These are phyloP conservation scores for Junonia oenone DNA, from an alignment of 2,888 invertebrate genomes.

Conservation along the genomic window DNA sequence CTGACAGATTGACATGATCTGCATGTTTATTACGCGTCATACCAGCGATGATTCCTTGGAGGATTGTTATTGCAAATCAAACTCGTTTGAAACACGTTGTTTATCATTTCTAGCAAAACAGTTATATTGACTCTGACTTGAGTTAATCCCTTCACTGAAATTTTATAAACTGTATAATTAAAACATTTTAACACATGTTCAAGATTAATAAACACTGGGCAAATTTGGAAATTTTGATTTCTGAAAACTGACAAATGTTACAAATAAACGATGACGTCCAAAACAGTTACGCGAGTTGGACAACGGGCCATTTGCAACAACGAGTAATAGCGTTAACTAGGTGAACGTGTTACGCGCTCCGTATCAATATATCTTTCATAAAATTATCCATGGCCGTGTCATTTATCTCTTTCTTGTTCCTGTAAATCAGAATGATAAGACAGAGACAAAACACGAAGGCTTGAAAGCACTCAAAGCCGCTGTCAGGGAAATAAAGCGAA, in stretches of 20 bases:
- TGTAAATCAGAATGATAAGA: slow-evolving; percentile 2
- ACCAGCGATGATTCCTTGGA: neutral
- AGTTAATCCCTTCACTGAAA: too few relatives aligned
- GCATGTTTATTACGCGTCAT: slow-evolving; percentile 3
- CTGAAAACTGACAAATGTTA: neutral
- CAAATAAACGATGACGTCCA: slow-evolving; percentile 12
- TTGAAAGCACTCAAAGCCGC: slow-evolving; percentile 19
- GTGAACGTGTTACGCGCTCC: slow-evolving; percentile 37
- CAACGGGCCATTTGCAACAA: slow-evolving; percentile 29
- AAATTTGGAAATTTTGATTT: neutral
- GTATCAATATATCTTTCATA: slow-evolving; percentile 28
- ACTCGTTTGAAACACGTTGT: too few relatives aligned
- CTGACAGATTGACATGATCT: slow-evolving; percentile 10
- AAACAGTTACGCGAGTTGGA: slow-evolving; percentile 30
- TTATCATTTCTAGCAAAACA: too few relatives aligned
- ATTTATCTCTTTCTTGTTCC: slow-evolving; percentile 7
- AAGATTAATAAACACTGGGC: neutral
- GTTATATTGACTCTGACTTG: too few relatives aligned
- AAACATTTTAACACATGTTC: neutral
- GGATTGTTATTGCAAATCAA: too few relatives aligned
- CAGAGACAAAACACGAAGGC: slow-evolving; percentile 11
- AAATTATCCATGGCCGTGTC: slow-evolving; percentile 16
- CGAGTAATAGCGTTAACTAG: slow-evolving; percentile 33
- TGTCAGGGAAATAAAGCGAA: slow-evolving; percentile 22
- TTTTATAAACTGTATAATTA: too few relatives aligned